Percentiles rank a stretch among this genome's conserved stretches.
Conservation (phyloP, 2,113 vertebrate species). For the Psilopogon haemacephalus region DNA sequence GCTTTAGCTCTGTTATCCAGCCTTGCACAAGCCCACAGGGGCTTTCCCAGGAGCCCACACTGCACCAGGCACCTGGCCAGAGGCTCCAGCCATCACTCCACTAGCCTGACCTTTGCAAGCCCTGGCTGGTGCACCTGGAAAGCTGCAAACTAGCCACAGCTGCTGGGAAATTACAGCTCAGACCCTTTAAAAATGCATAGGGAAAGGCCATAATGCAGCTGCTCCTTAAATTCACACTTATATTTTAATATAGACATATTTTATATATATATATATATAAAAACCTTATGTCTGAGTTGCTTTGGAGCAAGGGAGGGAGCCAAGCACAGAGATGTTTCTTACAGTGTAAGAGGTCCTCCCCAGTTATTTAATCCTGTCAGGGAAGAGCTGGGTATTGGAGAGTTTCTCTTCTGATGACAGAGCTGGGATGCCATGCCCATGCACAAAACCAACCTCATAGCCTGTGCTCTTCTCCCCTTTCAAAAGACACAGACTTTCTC, state of each 20-base stretch:
- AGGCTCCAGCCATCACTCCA: rapidly evolving
- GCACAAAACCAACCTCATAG: not conserved
- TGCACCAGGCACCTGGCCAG: rapidly evolving
- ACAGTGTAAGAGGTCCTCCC: not conserved
- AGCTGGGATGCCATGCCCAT: not conserved
- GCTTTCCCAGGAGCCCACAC: not conserved
- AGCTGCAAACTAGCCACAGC: not conserved
- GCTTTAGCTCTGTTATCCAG: not conserved
- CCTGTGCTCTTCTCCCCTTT: not conserved
- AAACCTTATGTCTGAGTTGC: not conserved
- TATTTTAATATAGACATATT: not conserved
- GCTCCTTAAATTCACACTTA: not conserved
- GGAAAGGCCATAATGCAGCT: not conserved
- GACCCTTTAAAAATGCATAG: not conserved
- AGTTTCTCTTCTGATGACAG: not conserved
- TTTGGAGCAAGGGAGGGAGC: not conserved
- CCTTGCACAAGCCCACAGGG: not conserved
- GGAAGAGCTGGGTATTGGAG: not conserved
- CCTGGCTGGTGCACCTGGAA: not conserved
- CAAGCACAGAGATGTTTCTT: not conserved
- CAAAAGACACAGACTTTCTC: not conserved
- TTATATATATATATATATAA: not conserved
- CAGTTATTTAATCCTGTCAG: not conserved
- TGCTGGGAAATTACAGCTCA: not conserved
- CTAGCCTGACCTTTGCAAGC: not conserved